These are phyloP conservation scores for Ceratotherium simum DNA, from an alignment of 2,113 vertebrate genomes.

Conservation along the genomic window DNA sequence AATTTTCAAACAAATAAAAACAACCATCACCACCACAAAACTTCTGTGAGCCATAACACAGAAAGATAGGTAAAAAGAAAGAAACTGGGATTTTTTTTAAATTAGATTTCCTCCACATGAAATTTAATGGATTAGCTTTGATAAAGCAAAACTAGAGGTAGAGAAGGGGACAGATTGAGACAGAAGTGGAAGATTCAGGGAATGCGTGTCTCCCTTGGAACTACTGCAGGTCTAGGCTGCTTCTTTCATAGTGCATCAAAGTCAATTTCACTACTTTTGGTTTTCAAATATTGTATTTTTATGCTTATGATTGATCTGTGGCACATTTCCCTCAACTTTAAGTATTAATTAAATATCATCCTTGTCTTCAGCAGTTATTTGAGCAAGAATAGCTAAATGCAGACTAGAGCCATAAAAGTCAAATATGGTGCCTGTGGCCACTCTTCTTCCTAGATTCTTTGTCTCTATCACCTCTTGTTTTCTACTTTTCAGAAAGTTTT, in stretches of 20 bases:
- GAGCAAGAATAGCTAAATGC: not conserved
- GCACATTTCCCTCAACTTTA: not conserved
- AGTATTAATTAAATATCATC: not conserved
- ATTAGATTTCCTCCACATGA: not conserved
- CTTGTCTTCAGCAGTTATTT: not conserved
- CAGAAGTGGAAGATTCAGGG: too few relatives aligned
- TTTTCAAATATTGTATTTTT: not conserved
- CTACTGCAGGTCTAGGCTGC: not conserved
- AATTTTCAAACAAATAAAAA: conserved; percentile 10
- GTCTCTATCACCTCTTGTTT: not conserved
- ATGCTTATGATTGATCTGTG: not conserved
- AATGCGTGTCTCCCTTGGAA: not conserved
- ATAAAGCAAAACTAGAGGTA: not conserved
- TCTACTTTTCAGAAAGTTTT: not conserved
- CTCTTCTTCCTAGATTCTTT: not conserved
- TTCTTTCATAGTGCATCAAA: not conserved
- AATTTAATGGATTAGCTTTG: not conserved
- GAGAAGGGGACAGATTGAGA: not conserved
- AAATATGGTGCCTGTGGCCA: too few relatives aligned
- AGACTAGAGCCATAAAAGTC: not conserved
- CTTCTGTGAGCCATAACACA: not conserved
- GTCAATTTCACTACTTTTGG: not conserved
- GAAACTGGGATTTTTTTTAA: not conserved
- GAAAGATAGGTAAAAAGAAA: not conserved
- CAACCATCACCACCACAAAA: not conserved